Conservation (phyloP, 2,797 vertebrate genomes). For the Xenentodon cancila region DNA sequence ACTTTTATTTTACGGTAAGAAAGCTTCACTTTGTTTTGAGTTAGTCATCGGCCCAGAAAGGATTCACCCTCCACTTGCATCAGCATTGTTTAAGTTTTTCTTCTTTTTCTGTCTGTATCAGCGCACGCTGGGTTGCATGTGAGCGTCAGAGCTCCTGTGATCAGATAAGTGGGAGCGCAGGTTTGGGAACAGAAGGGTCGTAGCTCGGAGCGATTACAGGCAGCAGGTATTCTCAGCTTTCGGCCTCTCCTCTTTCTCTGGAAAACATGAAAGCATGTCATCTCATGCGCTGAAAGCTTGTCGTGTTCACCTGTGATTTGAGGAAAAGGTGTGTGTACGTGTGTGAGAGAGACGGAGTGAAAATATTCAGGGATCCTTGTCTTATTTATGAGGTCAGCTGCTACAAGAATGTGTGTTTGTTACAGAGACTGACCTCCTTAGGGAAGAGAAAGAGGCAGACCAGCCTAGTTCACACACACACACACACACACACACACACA, state of each 20-base stretch:
- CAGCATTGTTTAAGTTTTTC: not conserved
- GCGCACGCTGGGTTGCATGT: conserved; percentile 37
- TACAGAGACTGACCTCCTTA: conserved; percentile 70
- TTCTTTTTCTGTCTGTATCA: conserved; percentile 21
- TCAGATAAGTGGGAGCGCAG: conserved; percentile 46
- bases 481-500: conserved; percentile 26
- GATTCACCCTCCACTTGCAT: not conserved
- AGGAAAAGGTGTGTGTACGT: conserved; percentile 27
- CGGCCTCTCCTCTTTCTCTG: conserved; percentile 46
- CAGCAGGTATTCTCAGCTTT: conserved; percentile 66
- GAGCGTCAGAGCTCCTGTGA: conserved; percentile 19
- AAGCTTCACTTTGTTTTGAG: not conserved
- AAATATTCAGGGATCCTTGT: conserved; percentile 38
- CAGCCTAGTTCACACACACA: conserved; percentile 24
- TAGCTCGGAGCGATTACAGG: conserved; percentile 49
- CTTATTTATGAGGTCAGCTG: conserved; percentile 80
- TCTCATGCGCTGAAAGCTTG: conserved; percentile 65
- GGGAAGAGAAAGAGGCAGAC: conserved; percentile 51
- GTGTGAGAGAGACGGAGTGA: conserved; percentile 11
- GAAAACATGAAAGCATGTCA: conserved; percentile 73
- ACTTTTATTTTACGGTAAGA: not conserved
- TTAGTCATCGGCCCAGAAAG: not conserved
- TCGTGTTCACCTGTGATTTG: conserved; percentile 66
- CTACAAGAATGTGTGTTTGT: conserved; percentile 76
- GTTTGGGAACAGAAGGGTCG: conserved; percentile 10